phyloP scores from a whole-genome alignment of 1,140 invertebrate genomes.

The Drosophila simulans region DNA sequence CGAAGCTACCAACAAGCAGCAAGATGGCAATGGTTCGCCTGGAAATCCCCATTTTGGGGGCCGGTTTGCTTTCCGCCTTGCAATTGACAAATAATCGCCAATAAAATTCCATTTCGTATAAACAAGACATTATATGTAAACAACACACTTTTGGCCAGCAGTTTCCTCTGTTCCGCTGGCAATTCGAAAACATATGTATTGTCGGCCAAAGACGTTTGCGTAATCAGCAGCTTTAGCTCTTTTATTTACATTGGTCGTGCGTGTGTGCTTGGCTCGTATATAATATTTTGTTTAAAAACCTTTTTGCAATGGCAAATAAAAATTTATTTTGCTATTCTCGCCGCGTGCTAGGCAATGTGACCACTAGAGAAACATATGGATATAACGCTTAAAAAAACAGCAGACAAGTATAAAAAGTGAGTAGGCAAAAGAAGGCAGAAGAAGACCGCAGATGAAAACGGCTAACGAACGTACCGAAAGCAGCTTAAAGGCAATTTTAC shows the following conservation, averaged over 20 bases:
- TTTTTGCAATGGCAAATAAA: constrained; percentile 68
- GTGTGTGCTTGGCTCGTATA: constrained; percentile 40
- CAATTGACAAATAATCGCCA: constrained; percentile 42
- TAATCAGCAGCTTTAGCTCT: constrained; percentile 67
- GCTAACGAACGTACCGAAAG: constrained; percentile 54
- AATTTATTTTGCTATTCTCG: constrained; percentile 68
- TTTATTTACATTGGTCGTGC: constrained; percentile 61
- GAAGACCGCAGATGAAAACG: constrained; percentile 41
- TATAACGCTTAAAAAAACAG: constrained; percentile 1
- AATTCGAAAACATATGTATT: constrained; percentile 16
- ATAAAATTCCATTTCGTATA: constrained; percentile 32
- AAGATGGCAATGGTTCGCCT: background rate
- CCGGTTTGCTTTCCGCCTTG: constrained; percentile 50
- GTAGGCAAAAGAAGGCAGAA: constrained; percentile 1
- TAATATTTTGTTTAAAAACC: constrained; percentile 69
- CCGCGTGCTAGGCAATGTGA: constrained; percentile 58
- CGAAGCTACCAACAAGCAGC: background rate
- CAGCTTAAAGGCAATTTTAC: constrained; percentile 66
- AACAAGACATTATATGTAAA: constrained; percentile 41
- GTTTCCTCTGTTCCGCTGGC: constrained; percentile 14
- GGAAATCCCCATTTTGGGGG: constrained; percentile 24
- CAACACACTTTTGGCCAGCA: constrained; percentile 37
- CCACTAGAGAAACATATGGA: constrained; percentile 43
- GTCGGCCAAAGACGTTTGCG: constrained; percentile 53
- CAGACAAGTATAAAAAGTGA: constrained; percentile 3